Evolutionary conservation across 2,888 invertebrate genomes (phyloP).

Genomic region (Drosophila diplacantha): DNA sequence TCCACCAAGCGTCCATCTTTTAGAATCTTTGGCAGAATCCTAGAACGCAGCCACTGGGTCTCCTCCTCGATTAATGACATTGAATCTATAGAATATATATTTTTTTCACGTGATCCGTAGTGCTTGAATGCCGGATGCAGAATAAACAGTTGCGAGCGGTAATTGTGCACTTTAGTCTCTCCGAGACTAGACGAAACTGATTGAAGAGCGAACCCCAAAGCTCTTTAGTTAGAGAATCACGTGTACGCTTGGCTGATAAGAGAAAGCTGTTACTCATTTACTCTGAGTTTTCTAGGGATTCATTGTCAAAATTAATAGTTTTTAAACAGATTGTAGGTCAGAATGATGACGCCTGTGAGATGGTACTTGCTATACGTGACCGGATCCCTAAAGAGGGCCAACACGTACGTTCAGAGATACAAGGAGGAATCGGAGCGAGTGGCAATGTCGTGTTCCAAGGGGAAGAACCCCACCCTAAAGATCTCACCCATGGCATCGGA

Average conservation of each 20-base stretch:
- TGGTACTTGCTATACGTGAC: constrained; percentile 23
- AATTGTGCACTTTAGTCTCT: background rate
- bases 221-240: background rate
- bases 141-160: constrained; percentile 13
- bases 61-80: constrained; percentile 28
- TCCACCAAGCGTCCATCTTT: constrained; percentile 49
- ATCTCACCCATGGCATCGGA: too few species aligned
- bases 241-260: background rate
- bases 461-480: too few species aligned
- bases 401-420: constrained; percentile 21
- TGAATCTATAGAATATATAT: background rate
- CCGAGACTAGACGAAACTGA: constrained; percentile 8
- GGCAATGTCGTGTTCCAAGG: background rate
- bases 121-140: background rate
- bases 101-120: background rate
- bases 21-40: constrained; percentile 55
- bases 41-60: constrained; percentile 46
- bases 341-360: constrained; percentile 1
- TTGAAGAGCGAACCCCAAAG: background rate
- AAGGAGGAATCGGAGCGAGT: background rate
- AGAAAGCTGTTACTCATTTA: constrained; percentile 8
- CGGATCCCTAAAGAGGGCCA: constrained; percentile 13
- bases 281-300: background rate
- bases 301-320: constrained; percentile 34
- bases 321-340: background rate